phyloP scores from a whole-genome alignment of 2,888 invertebrate genomes.

The Scaptomyza tumidula region DNA sequence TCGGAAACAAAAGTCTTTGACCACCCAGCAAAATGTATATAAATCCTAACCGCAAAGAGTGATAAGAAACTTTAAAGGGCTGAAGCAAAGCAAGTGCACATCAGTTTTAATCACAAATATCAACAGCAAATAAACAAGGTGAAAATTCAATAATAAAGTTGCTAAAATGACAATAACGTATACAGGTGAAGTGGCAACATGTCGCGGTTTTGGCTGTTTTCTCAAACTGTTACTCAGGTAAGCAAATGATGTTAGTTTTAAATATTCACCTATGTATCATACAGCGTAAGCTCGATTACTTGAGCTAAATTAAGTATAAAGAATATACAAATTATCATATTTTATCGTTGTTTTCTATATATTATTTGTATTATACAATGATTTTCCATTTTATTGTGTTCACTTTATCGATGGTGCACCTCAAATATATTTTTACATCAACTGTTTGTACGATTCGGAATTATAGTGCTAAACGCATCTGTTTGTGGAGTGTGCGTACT shows the following conservation, averaged over 20 bases:
- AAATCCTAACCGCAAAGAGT: slow-evolving; percentile 25
- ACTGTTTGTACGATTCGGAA: slow-evolving; percentile 3
- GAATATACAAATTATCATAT: background rate
- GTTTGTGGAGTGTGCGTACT: slow-evolving; percentile 31
- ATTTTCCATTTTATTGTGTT: background rate
- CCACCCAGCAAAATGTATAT: slow-evolving; percentile 43
- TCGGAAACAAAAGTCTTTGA: background rate
- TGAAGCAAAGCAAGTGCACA: slow-evolving; percentile 15
- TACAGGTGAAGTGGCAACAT: slow-evolving; percentile 94
- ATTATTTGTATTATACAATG: too few relatives aligned
- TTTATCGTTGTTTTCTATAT: background rate
- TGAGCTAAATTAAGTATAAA: background rate
- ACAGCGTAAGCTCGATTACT: background rate
- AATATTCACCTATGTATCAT: background rate
- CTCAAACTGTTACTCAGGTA: slow-evolving; percentile 92
- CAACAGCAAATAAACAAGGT: slow-evolving; percentile 25
- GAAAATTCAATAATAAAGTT: slow-evolving; percentile 21
- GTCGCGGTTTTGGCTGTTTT: slow-evolving; percentile 94
- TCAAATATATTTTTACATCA: background rate
- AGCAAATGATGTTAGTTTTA: slow-evolving; percentile 51
- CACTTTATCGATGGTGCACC: background rate
- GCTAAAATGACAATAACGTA: slow-evolving; percentile 92
- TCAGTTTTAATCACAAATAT: slow-evolving; percentile 33
- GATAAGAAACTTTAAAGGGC: slow-evolving; percentile 32
- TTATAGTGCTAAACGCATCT: slow-evolving; percentile 12